Percentiles rank a stretch among this genome's conserved stretches.
phyloP scores from a whole-genome alignment of 2,888 invertebrate genomes.

The Poecilus cupreus region DNA sequence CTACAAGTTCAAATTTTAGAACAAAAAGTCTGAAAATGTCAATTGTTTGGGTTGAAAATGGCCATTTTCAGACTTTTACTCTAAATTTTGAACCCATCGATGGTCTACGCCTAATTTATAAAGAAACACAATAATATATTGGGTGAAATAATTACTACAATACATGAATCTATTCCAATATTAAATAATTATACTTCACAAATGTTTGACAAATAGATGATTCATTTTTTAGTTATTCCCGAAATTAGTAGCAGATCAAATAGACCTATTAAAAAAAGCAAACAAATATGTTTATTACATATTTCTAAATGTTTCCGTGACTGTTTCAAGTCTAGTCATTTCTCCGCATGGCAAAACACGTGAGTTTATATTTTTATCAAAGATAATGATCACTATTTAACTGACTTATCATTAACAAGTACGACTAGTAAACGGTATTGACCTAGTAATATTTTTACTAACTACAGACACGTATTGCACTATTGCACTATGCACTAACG shows the following conservation, averaged over 20 bases:
- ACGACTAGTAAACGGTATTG: slow-evolving; percentile 2
- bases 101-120: no score
- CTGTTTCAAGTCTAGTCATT: not conserved
- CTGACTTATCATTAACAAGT: not conserved
- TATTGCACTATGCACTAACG: not conserved
- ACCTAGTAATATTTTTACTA: slow-evolving; percentile 7
- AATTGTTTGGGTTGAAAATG: no score
- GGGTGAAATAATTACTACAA: no score
- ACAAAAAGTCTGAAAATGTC: no score
- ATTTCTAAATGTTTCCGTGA: not conserved
- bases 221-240: no score
- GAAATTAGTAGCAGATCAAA: not conserved
- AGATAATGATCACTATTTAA: not conserved
- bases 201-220: no score
- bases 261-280: not conserved
- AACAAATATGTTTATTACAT: not conserved
- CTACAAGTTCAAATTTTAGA: no score
- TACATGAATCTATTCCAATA: no score
- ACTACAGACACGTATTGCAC: not conserved
- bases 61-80: no score
- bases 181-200: no score
- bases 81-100: no score
- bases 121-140: no score
- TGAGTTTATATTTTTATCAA: not conserved
- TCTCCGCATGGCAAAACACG: not conserved